A percentile compares a stretch with the other conserved stretches of the same genome.
Conservation (phyloP, 1,140 invertebrate genomes). For the Caenorhabditis elegans region WBcel235 BX284603.4:5504501-5505000, state of each 20-base stretch:
- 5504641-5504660: conserved; percentile 30
- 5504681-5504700: conserved; percentile 36
- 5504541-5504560: conserved; percentile 22
- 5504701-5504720: conserved; percentile 32
- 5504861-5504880: conserved; percentile 34
- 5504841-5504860: conserved; percentile 47
- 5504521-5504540: neutral
- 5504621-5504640: conserved; percentile 7
- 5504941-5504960: conserved; percentile 27
- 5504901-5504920: conserved; percentile 34
- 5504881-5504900: conserved; percentile 39
- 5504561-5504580: neutral
- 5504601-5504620: neutral
- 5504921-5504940: conserved; percentile 40
- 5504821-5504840: conserved; percentile 37
- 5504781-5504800: conserved; percentile 26
- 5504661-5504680: conserved; percentile 36
- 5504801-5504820: conserved; percentile 22
- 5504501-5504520: neutral
- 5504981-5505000: conserved; percentile 40
- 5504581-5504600: neutral
- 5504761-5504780: neutral
- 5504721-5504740: conserved; percentile 34
- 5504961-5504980: conserved; percentile 49
- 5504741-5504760: neutral